Evolutionary conservation across 2,797 vertebrate genomes (phyloP), one percentile per base, ranked within the genome.

Genomic region (Syndactyla subalaris): DNA sequence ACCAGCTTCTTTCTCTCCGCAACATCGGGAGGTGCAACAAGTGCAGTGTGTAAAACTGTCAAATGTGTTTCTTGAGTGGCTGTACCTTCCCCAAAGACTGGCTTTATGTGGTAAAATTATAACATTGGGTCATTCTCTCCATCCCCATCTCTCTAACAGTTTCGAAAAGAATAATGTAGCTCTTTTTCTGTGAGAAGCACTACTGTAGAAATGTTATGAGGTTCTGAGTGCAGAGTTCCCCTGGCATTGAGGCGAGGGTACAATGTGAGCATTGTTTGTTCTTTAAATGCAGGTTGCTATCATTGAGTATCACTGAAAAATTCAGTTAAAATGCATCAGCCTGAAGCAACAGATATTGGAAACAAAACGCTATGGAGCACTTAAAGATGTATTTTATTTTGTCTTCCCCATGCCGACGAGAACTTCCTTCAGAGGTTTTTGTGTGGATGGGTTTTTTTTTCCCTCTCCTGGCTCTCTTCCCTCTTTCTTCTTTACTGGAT

Each of bases 191-290:
- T 65, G 55, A 79, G 54, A 78, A 72, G 8, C 55, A 16, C 29
- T 76, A 1, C 10, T 75, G 43, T 51, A 78, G 71, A 70, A 86
- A 68, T 80, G 29, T 59, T 46, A 22, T 9, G 10, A 67, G n/a
- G 29, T 48, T 78, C 21, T 48, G 29, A 84, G 76, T 71, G 46
- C 51, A 75, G 46, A 68, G 48, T n/a, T 92, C 17, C 23, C 39
- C 26, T 41, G 52, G 58, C 16, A 49, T 24, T 0, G 0, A 52
- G 22, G 38, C 9, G 2, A 54, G 4, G 2, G 2, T 61, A 32
- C 1, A 8, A 27, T 54, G 63, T 38, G 38, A 54, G 10, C 23
- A 3, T 73, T 82, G 32, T 41, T 66, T 74, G n/a, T 62, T 89
- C 68, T 68, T 71, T 39, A 89, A 77, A 76, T 58, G n/a, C 41